Conservation (phyloP, 2,113 vertebrate genomes). For the Muntiacus muntjak region DNA sequence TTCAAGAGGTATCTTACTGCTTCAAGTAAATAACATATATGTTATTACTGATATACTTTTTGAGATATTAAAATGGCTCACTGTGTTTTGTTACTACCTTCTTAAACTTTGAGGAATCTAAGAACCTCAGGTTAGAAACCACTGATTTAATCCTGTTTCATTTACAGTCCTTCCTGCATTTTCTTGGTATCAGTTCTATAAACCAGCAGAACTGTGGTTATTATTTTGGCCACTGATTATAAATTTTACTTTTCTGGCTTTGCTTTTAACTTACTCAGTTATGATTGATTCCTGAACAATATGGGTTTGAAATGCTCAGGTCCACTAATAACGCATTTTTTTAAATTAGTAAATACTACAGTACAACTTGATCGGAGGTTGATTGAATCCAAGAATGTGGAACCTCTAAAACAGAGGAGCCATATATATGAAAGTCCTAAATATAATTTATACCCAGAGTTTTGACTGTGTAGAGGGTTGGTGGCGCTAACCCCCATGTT, state of each 20-base stretch:
- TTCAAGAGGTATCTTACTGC: background rate
- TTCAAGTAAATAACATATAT: background rate
- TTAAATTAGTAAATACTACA: background rate
- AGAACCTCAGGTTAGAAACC: background rate
- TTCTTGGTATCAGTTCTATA: background rate
- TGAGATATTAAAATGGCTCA: constrained; percentile 2
- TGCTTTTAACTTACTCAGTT: background rate
- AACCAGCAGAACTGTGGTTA: background rate
- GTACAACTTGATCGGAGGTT: background rate
- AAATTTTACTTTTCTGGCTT: background rate
- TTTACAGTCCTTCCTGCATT: background rate
- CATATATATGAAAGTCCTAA: background rate
- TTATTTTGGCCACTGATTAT: background rate
- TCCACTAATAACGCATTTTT: background rate
- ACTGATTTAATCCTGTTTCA: background rate
- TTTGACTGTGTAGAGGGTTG: background rate
- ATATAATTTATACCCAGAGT: background rate
- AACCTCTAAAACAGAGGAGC: background rate
- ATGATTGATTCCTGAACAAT: background rate
- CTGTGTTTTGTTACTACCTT: background rate
- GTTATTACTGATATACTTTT: background rate
- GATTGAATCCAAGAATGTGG: background rate
- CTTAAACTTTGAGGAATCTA: background rate
- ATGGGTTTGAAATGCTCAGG: background rate
- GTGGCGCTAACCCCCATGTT: background rate